phyloP scores from a whole-genome alignment of 1,140 invertebrate species.

The Drosophila quadrilineata region DNA sequence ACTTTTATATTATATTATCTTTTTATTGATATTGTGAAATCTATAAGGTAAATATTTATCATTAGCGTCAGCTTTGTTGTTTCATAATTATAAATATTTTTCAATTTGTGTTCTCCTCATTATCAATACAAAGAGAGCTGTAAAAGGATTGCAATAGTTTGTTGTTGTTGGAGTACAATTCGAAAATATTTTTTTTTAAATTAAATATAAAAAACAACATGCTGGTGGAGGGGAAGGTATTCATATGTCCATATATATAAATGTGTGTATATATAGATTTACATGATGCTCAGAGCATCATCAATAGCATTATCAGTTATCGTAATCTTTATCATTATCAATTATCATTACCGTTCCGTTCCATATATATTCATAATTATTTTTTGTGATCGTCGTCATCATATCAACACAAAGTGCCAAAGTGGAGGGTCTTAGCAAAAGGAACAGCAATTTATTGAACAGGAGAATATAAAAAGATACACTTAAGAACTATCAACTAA shows the following conservation, averaged over 20 bases:
- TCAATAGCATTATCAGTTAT: constrained; percentile 17
- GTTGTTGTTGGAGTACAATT: constrained; percentile 25
- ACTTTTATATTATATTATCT: constrained; percentile 34
- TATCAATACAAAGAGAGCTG: constrained; percentile 27
- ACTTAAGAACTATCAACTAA: constrained; percentile 67
- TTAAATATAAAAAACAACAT: constrained; percentile 52
- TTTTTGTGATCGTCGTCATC: constrained; percentile 16
- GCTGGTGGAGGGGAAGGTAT: constrained; percentile 44
- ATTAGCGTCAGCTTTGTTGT: constrained; percentile 36
- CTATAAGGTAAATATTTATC: constrained; percentile 71
- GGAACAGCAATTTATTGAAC: constrained; percentile 66
- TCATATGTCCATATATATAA: too few species aligned
- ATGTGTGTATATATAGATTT: constrained; percentile 47
- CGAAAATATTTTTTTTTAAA: too few species aligned
- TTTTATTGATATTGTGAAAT: constrained; percentile 76
- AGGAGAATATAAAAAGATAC: constrained; percentile 69
- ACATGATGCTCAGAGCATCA: constrained; percentile 74
- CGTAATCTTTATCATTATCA: constrained; percentile 16
- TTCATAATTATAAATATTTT: constrained; percentile 31
- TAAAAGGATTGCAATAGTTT: constrained; percentile 33
- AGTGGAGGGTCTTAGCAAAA: constrained; percentile 73
- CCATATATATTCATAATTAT: background rate
- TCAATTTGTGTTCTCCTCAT: constrained; percentile 42
- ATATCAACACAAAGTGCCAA: constrained; percentile 68
- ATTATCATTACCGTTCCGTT: constrained; percentile 19